These are phyloP conservation scores for Danio albolineatus DNA, from an alignment of 2,797 vertebrate genomes.

Conservation along the genomic window DNA sequence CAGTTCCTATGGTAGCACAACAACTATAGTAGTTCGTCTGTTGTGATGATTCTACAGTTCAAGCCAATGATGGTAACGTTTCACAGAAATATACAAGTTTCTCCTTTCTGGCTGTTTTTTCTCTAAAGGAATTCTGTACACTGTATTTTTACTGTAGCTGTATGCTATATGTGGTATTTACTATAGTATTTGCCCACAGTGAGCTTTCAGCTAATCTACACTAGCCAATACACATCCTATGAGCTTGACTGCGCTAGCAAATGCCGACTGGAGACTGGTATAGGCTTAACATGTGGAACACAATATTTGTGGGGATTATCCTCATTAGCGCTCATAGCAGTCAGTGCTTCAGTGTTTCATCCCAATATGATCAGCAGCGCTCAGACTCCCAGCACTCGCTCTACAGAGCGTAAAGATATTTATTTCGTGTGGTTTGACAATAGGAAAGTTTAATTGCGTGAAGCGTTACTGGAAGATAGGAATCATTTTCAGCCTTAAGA, in stretches of 20 bases:
- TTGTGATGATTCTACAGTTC: too few species aligned
- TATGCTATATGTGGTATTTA: too few species aligned
- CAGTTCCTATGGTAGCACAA: too few species aligned
- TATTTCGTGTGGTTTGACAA: not conserved
- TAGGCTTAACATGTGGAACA: not conserved
- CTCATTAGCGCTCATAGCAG: constrained; percentile 20
- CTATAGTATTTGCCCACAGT: too few species aligned
- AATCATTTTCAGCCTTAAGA: not conserved
- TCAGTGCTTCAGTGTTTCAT: not conserved
- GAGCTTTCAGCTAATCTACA: constrained; percentile 46
- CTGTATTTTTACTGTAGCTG: too few species aligned
- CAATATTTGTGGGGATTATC: constrained; percentile 17
- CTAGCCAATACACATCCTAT: constrained; percentile 39
- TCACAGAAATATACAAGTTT: too few species aligned
- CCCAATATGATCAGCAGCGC: not conserved
- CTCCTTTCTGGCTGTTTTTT: too few species aligned
- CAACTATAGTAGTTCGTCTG: too few species aligned
- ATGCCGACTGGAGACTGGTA: not conserved
- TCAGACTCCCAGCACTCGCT: not conserved
- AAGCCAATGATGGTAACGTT: too few species aligned
- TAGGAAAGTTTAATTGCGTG: not conserved
- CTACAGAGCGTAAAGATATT: not conserved
- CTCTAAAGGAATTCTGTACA: too few species aligned
- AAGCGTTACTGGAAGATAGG: not conserved
- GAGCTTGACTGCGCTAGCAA: constrained; percentile 25